phyloP scores from a whole-genome alignment of 1,140 invertebrate genomes.

The Apocrypta bakeri region DNA sequence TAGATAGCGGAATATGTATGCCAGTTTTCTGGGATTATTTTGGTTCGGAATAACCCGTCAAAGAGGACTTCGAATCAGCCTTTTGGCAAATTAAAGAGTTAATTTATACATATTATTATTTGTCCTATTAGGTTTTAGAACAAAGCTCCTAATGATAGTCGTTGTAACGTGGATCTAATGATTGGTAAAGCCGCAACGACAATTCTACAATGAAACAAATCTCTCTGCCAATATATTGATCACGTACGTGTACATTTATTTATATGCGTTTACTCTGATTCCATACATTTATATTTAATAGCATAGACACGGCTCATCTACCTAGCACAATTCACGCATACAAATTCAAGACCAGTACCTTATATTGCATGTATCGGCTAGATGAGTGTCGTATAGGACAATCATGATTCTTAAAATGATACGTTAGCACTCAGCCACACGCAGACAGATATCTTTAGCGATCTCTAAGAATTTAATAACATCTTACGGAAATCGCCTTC shows the following conservation, averaged over 20 bases:
- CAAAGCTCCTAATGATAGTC: too few species aligned
- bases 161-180: too few species aligned
- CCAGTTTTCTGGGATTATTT: too few species aligned
- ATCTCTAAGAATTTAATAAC: constrained; percentile 29
- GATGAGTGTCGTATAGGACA: background rate
- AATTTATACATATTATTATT: too few species aligned
- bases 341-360: background rate
- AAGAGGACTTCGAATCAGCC: too few species aligned
- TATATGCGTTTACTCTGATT: background rate
- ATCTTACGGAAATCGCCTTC: background rate
- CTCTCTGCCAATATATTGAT: background rate
- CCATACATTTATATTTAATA: background rate
- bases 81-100: too few species aligned
- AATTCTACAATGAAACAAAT: too few species aligned
- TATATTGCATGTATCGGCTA: background rate
- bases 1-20: too few species aligned
- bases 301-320: background rate
- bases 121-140: too few species aligned
- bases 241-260: too few species aligned
- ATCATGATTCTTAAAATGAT: background rate
- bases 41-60: too few species aligned
- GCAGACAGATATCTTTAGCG: background rate
- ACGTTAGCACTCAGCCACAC: background rate
- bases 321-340: background rate
- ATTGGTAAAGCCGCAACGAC: too few species aligned